Base-by-base conservation (phyloP, 2,888 invertebrate genomes). In the Idaea aversata region DNA sequence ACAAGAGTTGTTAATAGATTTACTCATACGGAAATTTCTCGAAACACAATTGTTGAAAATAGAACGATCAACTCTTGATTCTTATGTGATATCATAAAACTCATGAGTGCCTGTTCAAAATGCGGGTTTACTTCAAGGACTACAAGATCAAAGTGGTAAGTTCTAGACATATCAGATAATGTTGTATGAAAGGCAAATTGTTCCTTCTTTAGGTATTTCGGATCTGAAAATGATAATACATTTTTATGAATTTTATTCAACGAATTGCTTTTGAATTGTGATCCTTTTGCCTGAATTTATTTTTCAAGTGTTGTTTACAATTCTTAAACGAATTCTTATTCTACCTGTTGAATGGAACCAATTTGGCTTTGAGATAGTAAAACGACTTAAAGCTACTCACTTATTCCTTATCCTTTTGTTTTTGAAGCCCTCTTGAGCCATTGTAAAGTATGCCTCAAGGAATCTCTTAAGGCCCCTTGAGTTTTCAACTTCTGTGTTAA, bases 101-200 rank as follows among this genome's bases (percentile, higher is more conserved):
- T 85, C 82, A 84, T 81, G 92, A 91, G 87, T 78, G 61, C 71
- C 69, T 68, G 65, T 69, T 69, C 80, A 88, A 80, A 64, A 92
- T 93, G 92, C 84, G 91, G 78, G 87, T 93, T 71, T 92, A 93
- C 79, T 91, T 91, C 82, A 92, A 91, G 82, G 92, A 92, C 70
- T 86, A 87, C 75, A 90, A 87, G 72, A 75, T 84, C 61, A 87
- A 87, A 81, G 77, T 85, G 92, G 92, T 93, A 70, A 91, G 91
- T 88, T 67, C 34, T 57, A 35, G 34, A 61, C 64, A 15, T 63
- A 47, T 34, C 58, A 58, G 15, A 58, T 58, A 58, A 58, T 58
- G 16, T 16, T 4, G 15, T 15, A 5, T 58, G 58, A 16, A 59
- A 15, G 4, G 5, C 5, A 10, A 10, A 25, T 10, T 59, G 34